Conservation (phyloP, 2,113 vertebrate species). For the Saccopteryx bilineata region DNA sequence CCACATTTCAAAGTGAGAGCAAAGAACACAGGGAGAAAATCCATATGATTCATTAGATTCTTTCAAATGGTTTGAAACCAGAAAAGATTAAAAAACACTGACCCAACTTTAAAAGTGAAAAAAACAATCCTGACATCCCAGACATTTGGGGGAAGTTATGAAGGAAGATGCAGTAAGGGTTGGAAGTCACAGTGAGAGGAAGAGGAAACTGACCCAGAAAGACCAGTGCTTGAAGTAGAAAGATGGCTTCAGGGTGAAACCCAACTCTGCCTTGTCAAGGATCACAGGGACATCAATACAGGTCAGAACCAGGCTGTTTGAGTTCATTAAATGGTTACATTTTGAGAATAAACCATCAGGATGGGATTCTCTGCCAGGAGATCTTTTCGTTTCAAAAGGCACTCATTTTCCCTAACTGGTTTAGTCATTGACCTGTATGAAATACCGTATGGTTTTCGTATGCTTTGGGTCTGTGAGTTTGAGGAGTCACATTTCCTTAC, state of each 20-base stretch:
- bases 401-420: constrained; percentile 34
- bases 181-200: background rate
- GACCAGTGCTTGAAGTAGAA: background rate
- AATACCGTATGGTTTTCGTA: background rate
- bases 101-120: background rate
- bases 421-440: constrained; percentile 54
- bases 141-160: background rate
- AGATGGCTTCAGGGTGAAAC: background rate
- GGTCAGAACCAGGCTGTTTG: background rate
- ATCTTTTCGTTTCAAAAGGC: constrained; percentile 8
- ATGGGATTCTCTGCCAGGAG: background rate
- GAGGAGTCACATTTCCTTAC: background rate
- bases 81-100: background rate
- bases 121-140: background rate
- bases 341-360: background rate
- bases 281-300: background rate
- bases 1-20: background rate
- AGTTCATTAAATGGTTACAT: background rate
- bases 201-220: background rate
- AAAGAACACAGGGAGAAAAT: background rate
- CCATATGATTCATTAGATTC: background rate
- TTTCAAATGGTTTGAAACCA: background rate
- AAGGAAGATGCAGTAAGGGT: background rate
- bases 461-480: background rate
- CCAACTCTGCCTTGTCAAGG: rapidly evolving